Evolutionary conservation across 2,888 invertebrate genomes (phyloP), one percentile per base, ranked within the genome.

Genomic region (Drosophila meridionalis): DNA sequence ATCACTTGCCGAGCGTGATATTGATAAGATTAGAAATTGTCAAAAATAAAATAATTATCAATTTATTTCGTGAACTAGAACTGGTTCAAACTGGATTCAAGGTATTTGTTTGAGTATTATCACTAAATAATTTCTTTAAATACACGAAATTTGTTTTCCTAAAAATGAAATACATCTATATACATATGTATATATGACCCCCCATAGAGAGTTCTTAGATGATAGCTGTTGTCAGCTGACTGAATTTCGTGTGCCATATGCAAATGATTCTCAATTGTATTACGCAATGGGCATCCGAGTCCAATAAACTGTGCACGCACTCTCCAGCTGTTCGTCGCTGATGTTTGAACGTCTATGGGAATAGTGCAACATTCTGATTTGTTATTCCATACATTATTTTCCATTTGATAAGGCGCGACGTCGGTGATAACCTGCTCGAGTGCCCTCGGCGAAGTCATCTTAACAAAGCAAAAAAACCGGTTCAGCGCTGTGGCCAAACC

Each of bases 381-480:
- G 20, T 42, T 36, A 20, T 47, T 32, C 50, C n/a, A 47, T 28
- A 32, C 12, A 34, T 12, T 52, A 36, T 36, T 32, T 32, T 42
- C 32, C 7, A n/a, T 4, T 53, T 67, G 67, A 71, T 73, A 69
- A 71, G 69, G 69, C 40, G 8, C 14, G 1, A 4, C 32, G 42
- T 42, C 42, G 40, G 5, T 36, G 88, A 87, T 89, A 88, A 87
- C 88, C 86, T 69, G 61, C 8, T 62, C 76, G 73, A 80, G 65
- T 85, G 76, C 67, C 78, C 85, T 56, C 66, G 45, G 45, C 63
- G 47, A 68, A 62, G 72, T 58, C 57, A 73, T 47, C 53, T 70
- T 65, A 69, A 66, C 61, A 78, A 69, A 69, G 55, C 38, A 66
- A 47, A 30, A 48, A 65, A 84, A 80, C 89, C 83, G 80, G 89